A percentile compares a stretch with the other conserved stretches of the same genome.
Evolutionary conservation across 2,797 vertebrate species (phyloP).

Genomic region (Menidia menidia): DNA sequence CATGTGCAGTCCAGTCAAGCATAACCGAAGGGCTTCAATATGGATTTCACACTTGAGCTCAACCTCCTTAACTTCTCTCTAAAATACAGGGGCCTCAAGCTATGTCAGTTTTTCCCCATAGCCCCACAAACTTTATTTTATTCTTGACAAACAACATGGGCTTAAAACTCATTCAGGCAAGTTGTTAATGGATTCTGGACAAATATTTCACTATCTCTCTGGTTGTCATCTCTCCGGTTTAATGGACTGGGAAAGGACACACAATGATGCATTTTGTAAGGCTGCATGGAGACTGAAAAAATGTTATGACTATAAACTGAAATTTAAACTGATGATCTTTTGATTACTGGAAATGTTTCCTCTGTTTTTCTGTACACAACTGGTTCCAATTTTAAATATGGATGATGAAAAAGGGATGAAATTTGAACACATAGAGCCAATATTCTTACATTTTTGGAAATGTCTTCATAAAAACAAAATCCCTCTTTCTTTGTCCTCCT

Average conservation of each 20-base stretch:
- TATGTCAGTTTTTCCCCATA: conserved; percentile 40
- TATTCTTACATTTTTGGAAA: conserved; percentile 25
- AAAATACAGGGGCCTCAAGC: conserved; percentile 59
- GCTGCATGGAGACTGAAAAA: conserved; percentile 22
- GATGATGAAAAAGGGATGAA: conserved; percentile 9
- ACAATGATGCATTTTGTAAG: conserved; percentile 26
- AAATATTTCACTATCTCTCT: conserved; percentile 34
- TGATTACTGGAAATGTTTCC: not conserved
- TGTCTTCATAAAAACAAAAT: conserved; percentile 19
- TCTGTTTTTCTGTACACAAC: not conserved
- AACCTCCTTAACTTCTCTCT: conserved; percentile 65
- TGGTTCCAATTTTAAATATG: not conserved
- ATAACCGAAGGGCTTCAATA: conserved; percentile 62
- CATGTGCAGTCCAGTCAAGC: conserved; percentile 37
- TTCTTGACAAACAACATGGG: conserved; percentile 35
- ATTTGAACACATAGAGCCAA: conserved; percentile 18
- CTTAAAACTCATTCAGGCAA: conserved; percentile 33
- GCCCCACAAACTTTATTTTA: conserved; percentile 37
- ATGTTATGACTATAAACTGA: not conserved
- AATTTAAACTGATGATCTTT: not conserved
- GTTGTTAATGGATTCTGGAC: conserved; percentile 12
- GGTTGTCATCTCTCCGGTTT: conserved; percentile 24
- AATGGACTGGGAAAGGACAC: conserved; percentile 28
- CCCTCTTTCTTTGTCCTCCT: conserved; percentile 1
- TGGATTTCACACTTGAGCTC: conserved; percentile 72